These are phyloP conservation scores for Leucophenga montana DNA, from an alignment of 2,888 invertebrate genomes.

Conservation along the genomic window DNA sequence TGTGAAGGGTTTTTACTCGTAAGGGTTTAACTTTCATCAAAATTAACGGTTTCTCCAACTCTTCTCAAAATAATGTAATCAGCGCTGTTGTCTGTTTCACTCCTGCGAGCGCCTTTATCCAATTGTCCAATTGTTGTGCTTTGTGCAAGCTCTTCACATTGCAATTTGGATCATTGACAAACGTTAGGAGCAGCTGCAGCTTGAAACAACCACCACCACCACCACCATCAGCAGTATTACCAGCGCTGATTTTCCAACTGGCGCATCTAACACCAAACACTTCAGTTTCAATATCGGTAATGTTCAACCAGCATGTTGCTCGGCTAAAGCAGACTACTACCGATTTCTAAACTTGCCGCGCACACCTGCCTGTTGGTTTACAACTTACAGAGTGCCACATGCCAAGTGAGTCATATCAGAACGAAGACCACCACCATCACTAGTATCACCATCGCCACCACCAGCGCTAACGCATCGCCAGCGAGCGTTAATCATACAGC, in stretches of 20 bases:
- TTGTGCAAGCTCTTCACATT: constrained; percentile 12
- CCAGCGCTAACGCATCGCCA: constrained; percentile 35
- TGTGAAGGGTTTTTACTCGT: too few species aligned
- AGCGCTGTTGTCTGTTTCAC: constrained; percentile 13
- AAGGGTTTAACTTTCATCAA: too few species aligned
- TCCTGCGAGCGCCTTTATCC: constrained; percentile 55
- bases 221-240: constrained; percentile 35
- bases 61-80: too few species aligned
- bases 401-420: too few species aligned
- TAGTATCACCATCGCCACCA: constrained; percentile 24
- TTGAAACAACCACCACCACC: constrained; percentile 49
- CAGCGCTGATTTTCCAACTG: neutral
- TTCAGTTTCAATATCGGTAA: neutral
- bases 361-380: constrained; percentile 56
- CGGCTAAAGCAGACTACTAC: neutral
- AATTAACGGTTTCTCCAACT: too few species aligned
- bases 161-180: too few species aligned
- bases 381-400: constrained; percentile 60
- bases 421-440: constrained; percentile 47
- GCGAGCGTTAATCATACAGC: neutral
- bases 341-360: neutral
- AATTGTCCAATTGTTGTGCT: constrained; percentile 46
- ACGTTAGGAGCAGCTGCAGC: constrained; percentile 27
- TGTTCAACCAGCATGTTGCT: constrained; percentile 14
- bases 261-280: neutral